Evolutionary conservation across 2,888 invertebrate genomes (phyloP).

Genomic region (Arctia plantaginis): DNA sequence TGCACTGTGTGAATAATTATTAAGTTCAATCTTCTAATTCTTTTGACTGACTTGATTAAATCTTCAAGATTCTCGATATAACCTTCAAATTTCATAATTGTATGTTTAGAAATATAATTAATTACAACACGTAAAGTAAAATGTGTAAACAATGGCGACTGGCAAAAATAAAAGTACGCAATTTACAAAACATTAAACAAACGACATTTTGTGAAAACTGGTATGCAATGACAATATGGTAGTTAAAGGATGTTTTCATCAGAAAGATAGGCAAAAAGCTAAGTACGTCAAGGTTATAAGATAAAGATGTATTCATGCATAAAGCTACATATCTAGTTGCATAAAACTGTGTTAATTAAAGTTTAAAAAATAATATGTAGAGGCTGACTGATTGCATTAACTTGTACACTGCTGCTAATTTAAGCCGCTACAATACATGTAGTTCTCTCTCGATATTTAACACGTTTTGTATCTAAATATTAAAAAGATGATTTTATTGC

Average conservation of each 20-base stretch:
- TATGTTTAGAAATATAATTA: conserved; percentile 63
- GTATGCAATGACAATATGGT: conserved; percentile 49
- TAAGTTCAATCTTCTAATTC: conserved; percentile 54
- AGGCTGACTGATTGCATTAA: no score
- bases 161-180: conserved; percentile 60
- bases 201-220: conserved; percentile 59
- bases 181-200: conserved; percentile 62
- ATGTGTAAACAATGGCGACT: conserved; percentile 76
- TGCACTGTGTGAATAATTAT: conserved; percentile 57
- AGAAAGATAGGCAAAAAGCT: conserved; percentile 61
- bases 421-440: no score
- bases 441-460: no score
- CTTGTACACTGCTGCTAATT: no score
- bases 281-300: conserved; percentile 65
- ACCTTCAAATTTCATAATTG: conserved; percentile 42
- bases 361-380: background rate
- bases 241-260: conserved; percentile 66
- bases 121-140: conserved; percentile 71
- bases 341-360: conserved; percentile 46
- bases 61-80: conserved; percentile 73
- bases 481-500: no score
- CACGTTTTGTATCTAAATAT: no score
- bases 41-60: conserved; percentile 68
- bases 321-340: conserved; percentile 54
- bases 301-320: conserved; percentile 52